Conservation (phyloP, 2,888 invertebrate species). For the Diplolepis rosae region DNA sequence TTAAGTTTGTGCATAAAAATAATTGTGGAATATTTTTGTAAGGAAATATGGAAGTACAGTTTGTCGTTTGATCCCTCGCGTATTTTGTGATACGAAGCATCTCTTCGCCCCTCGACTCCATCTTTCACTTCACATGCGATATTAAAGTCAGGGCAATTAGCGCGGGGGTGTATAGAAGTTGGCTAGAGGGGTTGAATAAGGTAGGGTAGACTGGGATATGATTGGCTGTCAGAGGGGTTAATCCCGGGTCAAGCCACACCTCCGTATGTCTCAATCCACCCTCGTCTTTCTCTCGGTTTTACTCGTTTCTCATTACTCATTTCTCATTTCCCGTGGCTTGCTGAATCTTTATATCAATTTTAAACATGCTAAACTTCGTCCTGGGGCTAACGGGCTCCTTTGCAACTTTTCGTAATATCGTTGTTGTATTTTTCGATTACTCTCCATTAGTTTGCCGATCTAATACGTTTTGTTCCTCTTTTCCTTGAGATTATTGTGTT, state of each 20-base stretch:
- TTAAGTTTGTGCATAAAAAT: too few species aligned
- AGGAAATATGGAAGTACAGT: background rate
- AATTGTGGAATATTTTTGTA: background rate
- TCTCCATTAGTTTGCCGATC: conserved; percentile 19
- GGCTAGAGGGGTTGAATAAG: conserved; percentile 35
- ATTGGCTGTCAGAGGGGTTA: conserved; percentile 68
- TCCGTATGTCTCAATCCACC: conserved; percentile 68
- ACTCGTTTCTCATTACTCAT: conserved; percentile 12
- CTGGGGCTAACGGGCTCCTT: conserved; percentile 20
- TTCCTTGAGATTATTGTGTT: conserved; percentile 6
- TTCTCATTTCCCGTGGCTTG: too few species aligned
- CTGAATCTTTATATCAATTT: conserved; percentile 17
- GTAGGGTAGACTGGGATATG: conserved; percentile 65
- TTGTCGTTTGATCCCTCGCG: background rate
- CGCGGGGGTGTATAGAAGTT: conserved; percentile 48
- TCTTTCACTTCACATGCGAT: conserved; percentile 65
- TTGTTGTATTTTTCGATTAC: conserved; percentile 24
- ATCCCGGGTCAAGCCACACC: conserved; percentile 67
- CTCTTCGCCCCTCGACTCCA: conserved; percentile 30
- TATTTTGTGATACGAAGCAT: conserved; percentile 12
- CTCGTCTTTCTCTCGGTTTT: conserved; percentile 40
- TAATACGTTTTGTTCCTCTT: background rate
- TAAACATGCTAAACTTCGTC: conserved; percentile 13
- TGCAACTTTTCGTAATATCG: conserved; percentile 29
- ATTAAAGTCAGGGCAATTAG: conserved; percentile 70